Conservation (phyloP, 1,140 invertebrate genomes). For the Limonius californicus region DNA sequence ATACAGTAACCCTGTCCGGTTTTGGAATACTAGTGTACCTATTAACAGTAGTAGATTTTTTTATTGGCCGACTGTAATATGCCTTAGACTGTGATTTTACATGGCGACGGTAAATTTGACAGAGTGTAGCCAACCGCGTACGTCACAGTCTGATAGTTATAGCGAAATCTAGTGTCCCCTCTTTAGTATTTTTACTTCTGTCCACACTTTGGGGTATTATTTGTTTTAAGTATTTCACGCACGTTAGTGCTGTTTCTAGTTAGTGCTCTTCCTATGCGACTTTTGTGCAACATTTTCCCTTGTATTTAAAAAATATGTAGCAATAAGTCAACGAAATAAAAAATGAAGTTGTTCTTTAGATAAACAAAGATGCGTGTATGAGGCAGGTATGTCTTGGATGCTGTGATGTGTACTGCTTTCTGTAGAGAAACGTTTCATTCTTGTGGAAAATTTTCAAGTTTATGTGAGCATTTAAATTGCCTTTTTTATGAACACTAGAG, state of each 20-base stretch:
- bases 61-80: slow-evolving; percentile 18
- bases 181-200: slow-evolving; percentile 27
- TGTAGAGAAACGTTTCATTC: too few relatives aligned
- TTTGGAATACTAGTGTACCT: slow-evolving; percentile 1
- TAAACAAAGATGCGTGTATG: too few relatives aligned
- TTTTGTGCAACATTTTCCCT: too few relatives aligned
- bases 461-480: too few relatives aligned
- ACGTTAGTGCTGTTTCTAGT: background rate
- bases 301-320: too few relatives aligned
- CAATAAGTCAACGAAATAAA: too few relatives aligned
- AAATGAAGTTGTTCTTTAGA: too few relatives aligned
- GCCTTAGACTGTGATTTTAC: slow-evolving; percentile 22
- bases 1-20: slow-evolving; percentile 8
- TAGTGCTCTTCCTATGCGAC: too few relatives aligned
- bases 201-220: slow-evolving; percentile 29
- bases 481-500: slow-evolving; percentile 1
- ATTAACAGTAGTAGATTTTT: background rate
- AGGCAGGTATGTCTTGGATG: too few relatives aligned
- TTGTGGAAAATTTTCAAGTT: too few relatives aligned
- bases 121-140: background rate
- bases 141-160: slow-evolving; percentile 2
- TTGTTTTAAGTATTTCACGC: slow-evolving; percentile 24
- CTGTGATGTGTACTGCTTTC: too few relatives aligned
- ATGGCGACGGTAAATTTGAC: background rate
- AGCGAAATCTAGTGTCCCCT: slow-evolving; percentile 19